Evolutionary conservation across 2,888 invertebrate species (phyloP).

Genomic region (Orthonychiurus folsomi): DNA sequence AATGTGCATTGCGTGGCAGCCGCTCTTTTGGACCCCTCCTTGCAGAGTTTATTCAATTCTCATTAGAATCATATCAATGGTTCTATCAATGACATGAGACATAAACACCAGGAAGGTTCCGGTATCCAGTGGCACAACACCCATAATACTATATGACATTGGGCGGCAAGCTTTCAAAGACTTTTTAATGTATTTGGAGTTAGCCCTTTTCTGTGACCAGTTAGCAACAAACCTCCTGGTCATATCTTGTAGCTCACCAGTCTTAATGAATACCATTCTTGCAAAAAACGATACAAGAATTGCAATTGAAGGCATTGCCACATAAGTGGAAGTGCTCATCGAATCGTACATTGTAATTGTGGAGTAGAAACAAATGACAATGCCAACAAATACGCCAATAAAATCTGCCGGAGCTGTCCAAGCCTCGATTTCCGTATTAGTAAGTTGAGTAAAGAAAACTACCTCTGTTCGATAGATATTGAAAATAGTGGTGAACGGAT

Average conservation of each 20-base stretch:
- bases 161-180: background rate
- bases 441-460: background rate
- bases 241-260: background rate
- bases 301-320: background rate
- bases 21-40: too few species aligned
- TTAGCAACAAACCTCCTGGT: background rate
- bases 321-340: background rate
- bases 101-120: background rate
- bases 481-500: background rate
- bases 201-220: background rate
- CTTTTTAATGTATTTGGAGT: background rate
- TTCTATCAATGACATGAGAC: background rate
- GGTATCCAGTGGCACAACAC: background rate
- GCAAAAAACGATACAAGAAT: background rate
- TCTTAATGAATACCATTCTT: background rate
- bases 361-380: background rate
- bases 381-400: background rate
- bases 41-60: too few species aligned
- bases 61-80: background rate
- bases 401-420: background rate
- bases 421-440: background rate
- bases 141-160: background rate
- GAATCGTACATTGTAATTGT: background rate
- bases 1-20: too few species aligned
- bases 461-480: background rate